A percentile compares a stretch with the other conserved stretches of the same genome.
Evolutionary conservation across 2,113 vertebrate species (phyloP).

Genomic region (Cephalopholis sonnerati): DNA sequence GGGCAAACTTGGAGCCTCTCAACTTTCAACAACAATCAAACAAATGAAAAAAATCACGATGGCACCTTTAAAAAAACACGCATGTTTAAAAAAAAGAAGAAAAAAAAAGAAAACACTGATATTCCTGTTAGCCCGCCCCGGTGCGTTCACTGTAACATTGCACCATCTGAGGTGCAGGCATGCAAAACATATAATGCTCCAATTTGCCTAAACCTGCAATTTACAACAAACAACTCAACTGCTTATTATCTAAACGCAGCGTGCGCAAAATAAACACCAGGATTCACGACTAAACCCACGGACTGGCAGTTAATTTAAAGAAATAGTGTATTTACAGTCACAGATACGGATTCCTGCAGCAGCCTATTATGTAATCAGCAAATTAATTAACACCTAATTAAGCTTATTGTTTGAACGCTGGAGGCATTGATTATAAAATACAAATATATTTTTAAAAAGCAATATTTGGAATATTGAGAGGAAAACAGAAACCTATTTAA

Average conservation of each 20-base stretch:
- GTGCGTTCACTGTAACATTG: neutral
- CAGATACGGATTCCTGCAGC: neutral
- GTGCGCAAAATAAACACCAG: conserved; percentile 18
- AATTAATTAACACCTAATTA: conserved; percentile 8
- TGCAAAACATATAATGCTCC: conserved; percentile 19
- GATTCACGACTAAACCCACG: neutral
- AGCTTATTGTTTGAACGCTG: neutral
- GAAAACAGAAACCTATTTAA: conserved; percentile 24
- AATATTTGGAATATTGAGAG: conserved; percentile 7
- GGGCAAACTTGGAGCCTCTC: conserved; percentile 66
- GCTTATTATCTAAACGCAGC: conserved; percentile 19
- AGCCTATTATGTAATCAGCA: conserved; percentile 9
- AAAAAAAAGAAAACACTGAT: neutral
- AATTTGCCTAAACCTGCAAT: conserved; percentile 45
- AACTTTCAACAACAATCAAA: conserved; percentile 72
- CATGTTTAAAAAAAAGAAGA: conserved; percentile 9
- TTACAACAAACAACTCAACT: conserved; percentile 19
- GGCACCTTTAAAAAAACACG: conserved; percentile 22
- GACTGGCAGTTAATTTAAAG: neutral
- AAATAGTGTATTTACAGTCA: neutral
- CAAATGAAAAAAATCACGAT: conserved; percentile 14
- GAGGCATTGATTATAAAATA: neutral
- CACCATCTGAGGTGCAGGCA: conserved; percentile 10
- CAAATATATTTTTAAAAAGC: neutral
- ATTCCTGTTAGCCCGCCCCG: neutral